Evolutionary conservation across 1,140 invertebrate species (phyloP).

Genomic region (Proctacanthus coquilletti): DNA sequence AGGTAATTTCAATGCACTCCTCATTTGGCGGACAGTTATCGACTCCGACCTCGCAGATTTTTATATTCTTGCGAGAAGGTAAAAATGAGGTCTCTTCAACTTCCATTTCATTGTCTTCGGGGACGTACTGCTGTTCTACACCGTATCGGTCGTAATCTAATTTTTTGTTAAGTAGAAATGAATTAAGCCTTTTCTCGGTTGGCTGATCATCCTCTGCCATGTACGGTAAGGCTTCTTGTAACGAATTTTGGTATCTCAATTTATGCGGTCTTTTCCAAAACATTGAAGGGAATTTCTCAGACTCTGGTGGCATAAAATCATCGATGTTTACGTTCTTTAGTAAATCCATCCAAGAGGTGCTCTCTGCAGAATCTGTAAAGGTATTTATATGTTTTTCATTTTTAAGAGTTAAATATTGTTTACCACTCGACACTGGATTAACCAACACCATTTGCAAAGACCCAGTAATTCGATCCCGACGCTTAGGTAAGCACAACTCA

Average conservation of each 20-base stretch:
- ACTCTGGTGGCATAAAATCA: constrained; percentile 7
- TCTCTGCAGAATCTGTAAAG: constrained; percentile 12
- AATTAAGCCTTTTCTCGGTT: background rate
- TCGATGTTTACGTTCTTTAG: constrained; percentile 22
- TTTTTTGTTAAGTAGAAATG: background rate
- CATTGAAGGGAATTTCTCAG: constrained; percentile 6
- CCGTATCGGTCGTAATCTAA: background rate
- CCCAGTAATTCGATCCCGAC: constrained; percentile 34
- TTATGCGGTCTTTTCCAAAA: constrained; percentile 24
- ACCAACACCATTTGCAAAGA: constrained; percentile 62
- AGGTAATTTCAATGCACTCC: constrained; percentile 37
- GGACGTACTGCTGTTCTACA: background rate
- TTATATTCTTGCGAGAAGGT: background rate
- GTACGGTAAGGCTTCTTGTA: constrained; percentile 10
- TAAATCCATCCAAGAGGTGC: constrained; percentile 40
- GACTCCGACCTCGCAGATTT: background rate
- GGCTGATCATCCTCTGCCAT: background rate
- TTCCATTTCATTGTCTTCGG: constrained; percentile 1
- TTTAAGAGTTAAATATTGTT: constrained; percentile 9
- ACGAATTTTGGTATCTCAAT: constrained; percentile 10
- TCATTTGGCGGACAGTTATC: constrained; percentile 39
- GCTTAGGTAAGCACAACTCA: constrained; percentile 50
- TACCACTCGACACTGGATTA: constrained; percentile 40
- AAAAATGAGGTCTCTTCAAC: constrained; percentile 1
- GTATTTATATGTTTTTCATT: background rate